A percentile compares a stretch with the other conserved stretches of the same genome.
Evolutionary conservation across 2,113 vertebrate genomes (phyloP).

Genomic region (Gavialis gangeticus): DNA sequence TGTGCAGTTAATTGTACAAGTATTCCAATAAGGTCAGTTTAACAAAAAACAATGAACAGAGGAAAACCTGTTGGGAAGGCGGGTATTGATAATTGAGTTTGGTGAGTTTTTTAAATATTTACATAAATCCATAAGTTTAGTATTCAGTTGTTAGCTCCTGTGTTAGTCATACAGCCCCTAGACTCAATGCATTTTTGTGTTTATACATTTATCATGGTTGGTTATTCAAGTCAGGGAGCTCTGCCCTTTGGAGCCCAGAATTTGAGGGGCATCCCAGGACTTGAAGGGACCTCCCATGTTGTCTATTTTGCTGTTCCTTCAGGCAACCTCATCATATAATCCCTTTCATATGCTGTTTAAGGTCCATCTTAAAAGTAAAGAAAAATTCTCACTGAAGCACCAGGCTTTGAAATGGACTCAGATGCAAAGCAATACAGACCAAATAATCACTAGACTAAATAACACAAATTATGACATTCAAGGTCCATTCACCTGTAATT

Average conservation of each 20-base stretch:
- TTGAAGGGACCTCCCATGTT: neutral
- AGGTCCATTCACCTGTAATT: too few relatives aligned
- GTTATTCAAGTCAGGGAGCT: too few relatives aligned
- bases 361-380: neutral
- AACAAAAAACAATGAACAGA: neutral
- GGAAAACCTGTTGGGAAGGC: neutral
- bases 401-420: neutral
- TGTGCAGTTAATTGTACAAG: neutral
- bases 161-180: neutral
- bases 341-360: neutral
- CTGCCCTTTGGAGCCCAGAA: too few relatives aligned
- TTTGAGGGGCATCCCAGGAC: neutral
- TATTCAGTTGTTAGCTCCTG: neutral
- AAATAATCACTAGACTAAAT: neutral
- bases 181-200: neutral
- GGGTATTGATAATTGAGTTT: neutral
- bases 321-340: neutral
- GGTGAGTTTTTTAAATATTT: neutral
- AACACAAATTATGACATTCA: neutral
- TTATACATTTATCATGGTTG: neutral
- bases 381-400: accelerated
- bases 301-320: neutral
- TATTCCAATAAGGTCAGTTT: neutral
- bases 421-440: too few relatives aligned
- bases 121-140: accelerated